These are phyloP conservation scores for Pantherophis alleghaniensis DNA, from an alignment of 2,797 vertebrate species.

Conservation along the genomic window DNA sequence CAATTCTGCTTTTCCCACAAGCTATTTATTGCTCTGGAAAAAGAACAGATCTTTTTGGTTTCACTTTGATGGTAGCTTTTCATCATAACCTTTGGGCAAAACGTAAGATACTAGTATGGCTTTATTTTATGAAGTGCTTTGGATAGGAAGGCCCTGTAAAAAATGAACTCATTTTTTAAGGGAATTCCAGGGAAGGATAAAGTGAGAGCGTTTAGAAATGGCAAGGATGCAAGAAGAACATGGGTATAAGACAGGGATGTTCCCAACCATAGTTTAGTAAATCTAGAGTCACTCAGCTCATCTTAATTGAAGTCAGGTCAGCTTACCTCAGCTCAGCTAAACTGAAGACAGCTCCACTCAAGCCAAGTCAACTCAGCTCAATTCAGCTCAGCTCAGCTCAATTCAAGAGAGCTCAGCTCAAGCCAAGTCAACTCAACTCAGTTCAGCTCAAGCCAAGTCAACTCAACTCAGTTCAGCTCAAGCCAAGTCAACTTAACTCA, in stretches of 20 bases:
- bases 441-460: too few species aligned
- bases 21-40: not conserved
- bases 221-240: not conserved
- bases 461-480: too few species aligned
- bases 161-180: not conserved
- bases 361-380: too few species aligned
- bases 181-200: not conserved
- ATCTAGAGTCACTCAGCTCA: not conserved
- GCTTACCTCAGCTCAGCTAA: not conserved
- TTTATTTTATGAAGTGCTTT: not conserved
- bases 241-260: not conserved
- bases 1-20: not conserved
- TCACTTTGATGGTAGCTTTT: not conserved
- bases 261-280: not conserved
- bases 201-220: not conserved
- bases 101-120: not conserved
- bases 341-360: not conserved
- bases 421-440: too few species aligned
- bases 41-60: not conserved
- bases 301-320: not conserved
- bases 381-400: too few species aligned
- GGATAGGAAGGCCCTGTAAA: not conserved
- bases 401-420: too few species aligned
- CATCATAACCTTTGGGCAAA: not conserved
- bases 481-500: fast-evolving